Evolutionary conservation across 2,113 vertebrate species (phyloP).

Genomic region (Halichoerus grypus): DNA sequence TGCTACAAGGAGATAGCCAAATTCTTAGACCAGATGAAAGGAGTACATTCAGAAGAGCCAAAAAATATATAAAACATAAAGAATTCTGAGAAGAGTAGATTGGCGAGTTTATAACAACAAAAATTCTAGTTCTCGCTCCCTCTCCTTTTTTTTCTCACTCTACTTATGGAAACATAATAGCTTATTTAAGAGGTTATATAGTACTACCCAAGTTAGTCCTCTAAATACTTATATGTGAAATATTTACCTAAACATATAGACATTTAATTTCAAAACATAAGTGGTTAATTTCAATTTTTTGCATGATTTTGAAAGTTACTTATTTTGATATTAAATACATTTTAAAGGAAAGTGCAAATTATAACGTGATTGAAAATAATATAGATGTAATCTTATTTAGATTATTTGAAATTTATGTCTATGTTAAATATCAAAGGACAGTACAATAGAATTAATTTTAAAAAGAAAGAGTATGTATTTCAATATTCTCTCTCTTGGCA

Average conservation of each 20-base stretch:
- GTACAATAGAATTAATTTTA: not conserved
- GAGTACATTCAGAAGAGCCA: not conserved
- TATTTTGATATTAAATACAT: not conserved
- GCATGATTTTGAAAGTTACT: not conserved
- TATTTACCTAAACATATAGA: not conserved
- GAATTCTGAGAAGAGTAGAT: not conserved
- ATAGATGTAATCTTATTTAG: not conserved
- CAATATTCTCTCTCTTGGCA: not conserved
- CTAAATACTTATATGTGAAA: not conserved
- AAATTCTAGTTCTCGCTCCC: not conserved
- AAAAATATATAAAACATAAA: not conserved
- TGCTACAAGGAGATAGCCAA: not conserved
- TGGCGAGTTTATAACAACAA: not conserved
- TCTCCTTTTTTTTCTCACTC: not conserved
- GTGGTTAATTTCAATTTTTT: not conserved
- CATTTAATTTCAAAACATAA: not conserved
- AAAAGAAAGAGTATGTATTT: not conserved
- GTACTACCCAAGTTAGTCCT: not conserved
- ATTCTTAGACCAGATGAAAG: not conserved
- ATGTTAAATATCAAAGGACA: not conserved
- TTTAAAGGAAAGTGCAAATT: not conserved
- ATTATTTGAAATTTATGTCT: not conserved
- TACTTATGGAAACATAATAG: not conserved
- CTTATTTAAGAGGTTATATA: not conserved
- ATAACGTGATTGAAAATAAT: not conserved